Evolutionary conservation across 2,888 invertebrate genomes (phyloP).

Genomic region (Lithophane leautieri): DNA sequence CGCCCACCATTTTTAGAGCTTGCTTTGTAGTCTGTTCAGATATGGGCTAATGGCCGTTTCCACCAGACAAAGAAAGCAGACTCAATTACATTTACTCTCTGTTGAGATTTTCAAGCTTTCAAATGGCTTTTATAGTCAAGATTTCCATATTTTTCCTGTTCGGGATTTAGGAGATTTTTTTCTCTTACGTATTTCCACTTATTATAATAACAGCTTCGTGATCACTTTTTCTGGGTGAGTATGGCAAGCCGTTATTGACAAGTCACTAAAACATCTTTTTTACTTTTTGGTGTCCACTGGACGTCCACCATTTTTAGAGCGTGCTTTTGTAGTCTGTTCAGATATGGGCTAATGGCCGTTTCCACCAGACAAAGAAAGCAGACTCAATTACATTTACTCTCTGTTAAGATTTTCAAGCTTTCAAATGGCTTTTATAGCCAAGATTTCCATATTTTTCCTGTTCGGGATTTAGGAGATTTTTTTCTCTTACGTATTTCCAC

Average conservation of each 20-base stretch:
- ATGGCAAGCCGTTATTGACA: no score
- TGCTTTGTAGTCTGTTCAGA: not conserved
- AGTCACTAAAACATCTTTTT: no score
- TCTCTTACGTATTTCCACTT: not conserved
- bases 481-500: not conserved
- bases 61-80: no score
- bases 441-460: not conserved
- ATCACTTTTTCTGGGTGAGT: no score
- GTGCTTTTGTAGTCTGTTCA: not conserved
- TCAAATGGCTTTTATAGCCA: not conserved
- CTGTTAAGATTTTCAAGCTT: conserved; percentile 1
- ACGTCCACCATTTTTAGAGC: no score
- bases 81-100: not conserved
- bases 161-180: not conserved
- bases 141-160: not conserved
- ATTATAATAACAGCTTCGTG: no score
- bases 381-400: not conserved
- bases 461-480: not conserved
- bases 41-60: not conserved
- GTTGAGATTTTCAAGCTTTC: conserved; percentile 4
- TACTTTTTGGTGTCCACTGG: no score
- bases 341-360: not conserved
- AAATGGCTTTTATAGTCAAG: not conserved
- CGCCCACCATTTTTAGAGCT: no score
- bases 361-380: not conserved